Evolutionary conservation across 2,113 vertebrate species (phyloP).

Genomic region (Falcunculus frontatus): DNA sequence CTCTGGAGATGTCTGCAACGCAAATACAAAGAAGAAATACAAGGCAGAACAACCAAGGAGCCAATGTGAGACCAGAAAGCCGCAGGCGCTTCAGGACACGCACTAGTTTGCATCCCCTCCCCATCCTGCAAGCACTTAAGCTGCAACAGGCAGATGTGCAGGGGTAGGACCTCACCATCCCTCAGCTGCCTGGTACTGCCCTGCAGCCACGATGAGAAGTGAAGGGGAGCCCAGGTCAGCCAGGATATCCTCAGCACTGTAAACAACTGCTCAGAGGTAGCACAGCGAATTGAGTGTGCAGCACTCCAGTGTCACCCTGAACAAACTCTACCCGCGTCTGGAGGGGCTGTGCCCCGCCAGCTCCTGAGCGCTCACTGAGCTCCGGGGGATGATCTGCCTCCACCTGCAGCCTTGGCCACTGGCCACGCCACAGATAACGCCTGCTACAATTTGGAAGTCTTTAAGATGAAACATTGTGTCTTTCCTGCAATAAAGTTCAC

Average conservation of each 20-base stretch:
- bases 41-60: not conserved
- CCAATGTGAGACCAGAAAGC: not conserved
- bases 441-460: not conserved
- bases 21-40: not conserved
- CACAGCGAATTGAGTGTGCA: not conserved
- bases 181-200: not conserved
- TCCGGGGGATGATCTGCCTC: not conserved
- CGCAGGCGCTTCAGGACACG: not conserved
- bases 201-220: not conserved
- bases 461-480: not conserved
- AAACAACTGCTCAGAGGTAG: not conserved
- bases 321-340: rapidly evolving
- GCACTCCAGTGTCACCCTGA: not conserved
- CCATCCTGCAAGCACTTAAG: not conserved
- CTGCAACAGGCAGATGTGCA: not conserved
- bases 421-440: not conserved
- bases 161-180: not conserved
- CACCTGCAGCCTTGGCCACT: not conserved
- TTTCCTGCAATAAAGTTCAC: conserved; percentile 10
- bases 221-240: not conserved
- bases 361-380: not conserved
- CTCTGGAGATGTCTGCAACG: not conserved
- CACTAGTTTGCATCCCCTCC: not conserved
- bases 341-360: not conserved
- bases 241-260: not conserved